These are phyloP conservation scores for Tridacna crocea DNA, from an alignment of 2,888 invertebrate species.

Conservation along the genomic window DNA sequence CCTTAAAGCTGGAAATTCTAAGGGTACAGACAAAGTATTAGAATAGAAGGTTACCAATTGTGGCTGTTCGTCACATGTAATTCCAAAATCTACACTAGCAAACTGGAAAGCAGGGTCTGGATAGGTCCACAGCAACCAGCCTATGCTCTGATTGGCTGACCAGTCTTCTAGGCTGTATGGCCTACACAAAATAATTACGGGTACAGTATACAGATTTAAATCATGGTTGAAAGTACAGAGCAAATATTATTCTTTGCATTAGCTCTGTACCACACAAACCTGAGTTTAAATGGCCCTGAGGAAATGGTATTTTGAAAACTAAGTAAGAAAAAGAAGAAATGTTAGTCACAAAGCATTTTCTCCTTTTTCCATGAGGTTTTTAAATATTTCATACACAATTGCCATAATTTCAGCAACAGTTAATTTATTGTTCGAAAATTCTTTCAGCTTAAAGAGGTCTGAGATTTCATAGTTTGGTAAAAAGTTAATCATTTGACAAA, in stretches of 20 bases:
- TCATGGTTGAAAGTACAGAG: not conserved
- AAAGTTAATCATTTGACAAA: no score
- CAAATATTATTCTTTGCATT: not conserved
- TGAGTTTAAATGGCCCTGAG: not conserved
- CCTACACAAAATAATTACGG: not conserved
- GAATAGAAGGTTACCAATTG: not conserved
- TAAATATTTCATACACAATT: no score
- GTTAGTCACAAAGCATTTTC: not conserved
- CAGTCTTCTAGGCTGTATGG: conserved; percentile 1
- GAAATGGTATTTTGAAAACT: not conserved
- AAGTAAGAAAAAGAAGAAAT: not conserved
- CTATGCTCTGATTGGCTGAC: not conserved
- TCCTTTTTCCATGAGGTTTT: not conserved
- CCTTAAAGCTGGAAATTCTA: no score
- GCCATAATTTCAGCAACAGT: no score
- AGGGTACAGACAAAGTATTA: not conserved
- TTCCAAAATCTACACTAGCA: not conserved
- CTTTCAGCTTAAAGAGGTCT: no score
- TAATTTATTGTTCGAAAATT: no score
- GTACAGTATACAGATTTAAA: no score
- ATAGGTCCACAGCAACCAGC: conserved; percentile 14
- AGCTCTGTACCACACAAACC: not conserved
- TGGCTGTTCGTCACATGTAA: not conserved
- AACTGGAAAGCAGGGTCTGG: not conserved
- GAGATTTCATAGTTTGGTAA: no score